A percentile compares a stretch with the other conserved stretches of the same genome.
Evolutionary conservation across 2,113 vertebrate species (phyloP).

Genomic region (Tetraodon nigroviridis): DNA sequence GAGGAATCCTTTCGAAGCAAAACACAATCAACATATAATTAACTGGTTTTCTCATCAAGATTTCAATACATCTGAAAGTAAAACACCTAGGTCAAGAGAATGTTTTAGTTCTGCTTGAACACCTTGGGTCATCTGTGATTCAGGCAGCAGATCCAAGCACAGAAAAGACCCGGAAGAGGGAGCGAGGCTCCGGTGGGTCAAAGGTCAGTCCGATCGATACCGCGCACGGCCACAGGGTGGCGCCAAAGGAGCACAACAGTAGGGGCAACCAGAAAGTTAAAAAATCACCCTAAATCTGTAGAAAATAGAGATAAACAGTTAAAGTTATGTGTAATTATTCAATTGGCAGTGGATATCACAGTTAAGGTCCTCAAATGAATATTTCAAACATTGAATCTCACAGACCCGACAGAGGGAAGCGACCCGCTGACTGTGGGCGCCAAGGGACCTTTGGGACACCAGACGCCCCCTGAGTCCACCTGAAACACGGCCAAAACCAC

Average conservation of each 20-base stretch:
- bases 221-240: slow-evolving; percentile 4
- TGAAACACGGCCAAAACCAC: slow-evolving; percentile 2
- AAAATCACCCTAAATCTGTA: too few relatives aligned
- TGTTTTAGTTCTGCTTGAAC: neutral
- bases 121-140: neutral
- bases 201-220: slow-evolving; percentile 41
- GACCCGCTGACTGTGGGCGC: slow-evolving; percentile 6
- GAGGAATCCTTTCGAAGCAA: too few relatives aligned
- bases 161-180: slow-evolving; percentile 29
- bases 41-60: neutral
- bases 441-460: slow-evolving; percentile 9
- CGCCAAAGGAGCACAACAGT: neutral
- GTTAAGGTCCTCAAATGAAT: neutral
- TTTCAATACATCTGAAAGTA: too few relatives aligned
- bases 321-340: neutral
- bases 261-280: too few relatives aligned
- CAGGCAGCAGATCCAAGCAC: slow-evolving; percentile 13
- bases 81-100: too few relatives aligned
- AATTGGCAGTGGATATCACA: neutral
- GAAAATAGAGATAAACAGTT: neutral
- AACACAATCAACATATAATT: neutral
- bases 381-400: neutral
- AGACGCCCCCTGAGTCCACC: neutral
- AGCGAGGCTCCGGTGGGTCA: slow-evolving; percentile 56
- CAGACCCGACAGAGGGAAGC: slow-evolving; percentile 33